phyloP scores from a whole-genome alignment of 53 echinoderm and acorn worm species.

The Echinarachnius parma region DNA sequence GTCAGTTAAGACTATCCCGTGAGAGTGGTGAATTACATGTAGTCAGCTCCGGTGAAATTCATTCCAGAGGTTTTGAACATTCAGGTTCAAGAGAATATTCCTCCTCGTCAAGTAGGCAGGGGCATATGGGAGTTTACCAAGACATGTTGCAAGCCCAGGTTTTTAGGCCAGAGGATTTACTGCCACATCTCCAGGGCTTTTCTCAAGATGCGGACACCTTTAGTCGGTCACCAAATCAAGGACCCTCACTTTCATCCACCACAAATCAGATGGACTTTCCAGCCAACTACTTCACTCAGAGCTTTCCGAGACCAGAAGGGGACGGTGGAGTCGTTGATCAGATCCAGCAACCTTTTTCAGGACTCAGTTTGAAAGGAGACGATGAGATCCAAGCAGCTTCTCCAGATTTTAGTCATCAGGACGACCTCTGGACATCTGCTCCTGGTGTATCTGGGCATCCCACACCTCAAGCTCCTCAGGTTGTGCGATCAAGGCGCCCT shows the following conservation, averaged over 20 bases:
- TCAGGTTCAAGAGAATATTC: too few relatives aligned
- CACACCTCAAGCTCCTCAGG: slow-evolving; percentile 15
- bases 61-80: too few relatives aligned
- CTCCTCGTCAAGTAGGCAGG: not conserved
- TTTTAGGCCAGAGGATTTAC: slow-evolving; percentile 35
- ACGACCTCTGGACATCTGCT: slow-evolving; percentile 1
- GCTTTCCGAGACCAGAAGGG: slow-evolving; percentile 6
- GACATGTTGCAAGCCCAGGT: slow-evolving; percentile 33
- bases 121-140: slow-evolving; percentile 10
- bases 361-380: slow-evolving; percentile 9
- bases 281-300: not conserved
- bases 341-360: slow-evolving; percentile 9
- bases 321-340: slow-evolving; percentile 18
- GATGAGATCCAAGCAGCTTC: slow-evolving; percentile 26
- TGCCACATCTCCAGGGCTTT: slow-evolving; percentile 26
- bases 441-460: not conserved
- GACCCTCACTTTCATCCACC: slow-evolving; percentile 9
- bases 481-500: slow-evolving; percentile 44
- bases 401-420: slow-evolving; percentile 11
- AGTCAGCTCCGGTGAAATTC: too few relatives aligned
- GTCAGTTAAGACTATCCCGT: too few relatives aligned
- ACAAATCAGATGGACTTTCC: not conserved
- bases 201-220: not conserved
- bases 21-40: too few relatives aligned
- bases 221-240: not conserved